These are phyloP conservation scores for Magallana nippona DNA, from an alignment of 2,888 invertebrate genomes.

Conservation along the genomic window DNA sequence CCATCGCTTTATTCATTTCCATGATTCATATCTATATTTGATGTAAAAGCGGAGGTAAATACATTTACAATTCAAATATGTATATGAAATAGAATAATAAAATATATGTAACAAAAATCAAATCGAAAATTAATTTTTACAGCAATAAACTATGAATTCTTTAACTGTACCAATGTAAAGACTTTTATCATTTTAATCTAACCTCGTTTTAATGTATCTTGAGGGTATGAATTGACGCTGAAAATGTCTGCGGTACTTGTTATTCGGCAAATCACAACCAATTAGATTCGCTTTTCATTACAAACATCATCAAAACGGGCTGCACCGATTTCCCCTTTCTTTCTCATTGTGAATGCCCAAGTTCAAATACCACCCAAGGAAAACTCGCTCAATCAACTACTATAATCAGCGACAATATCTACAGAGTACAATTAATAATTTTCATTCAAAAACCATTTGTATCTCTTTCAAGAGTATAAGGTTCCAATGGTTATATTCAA, in stretches of 20 bases:
- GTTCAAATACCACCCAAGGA: constrained; percentile 35
- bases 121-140: too few species aligned
- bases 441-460: constrained; percentile 29
- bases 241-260: not conserved
- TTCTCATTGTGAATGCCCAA: not conserved
- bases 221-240: constrained; percentile 24
- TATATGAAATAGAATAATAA: too few species aligned
- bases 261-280: constrained; percentile 35
- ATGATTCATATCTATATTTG: too few species aligned
- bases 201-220: not conserved
- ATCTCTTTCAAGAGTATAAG: constrained; percentile 27
- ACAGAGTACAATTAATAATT: constrained; percentile 13
- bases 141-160: too few species aligned
- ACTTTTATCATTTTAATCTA: too few species aligned
- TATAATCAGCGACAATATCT: constrained; percentile 14
- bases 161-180: too few species aligned
- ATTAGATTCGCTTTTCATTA: constrained; percentile 35
- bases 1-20: too few species aligned
- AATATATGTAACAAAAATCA: too few species aligned
- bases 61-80: too few species aligned
- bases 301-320: not conserved
- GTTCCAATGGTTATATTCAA: constrained; percentile 2
- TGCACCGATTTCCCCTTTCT: constrained; percentile 12
- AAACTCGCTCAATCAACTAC: constrained; percentile 17
- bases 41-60: too few species aligned